A percentile compares a stretch with the other conserved stretches of the same genome.
Conservation (phyloP, 1,140 invertebrate genomes). For the Lepidurus arcticus region DNA sequence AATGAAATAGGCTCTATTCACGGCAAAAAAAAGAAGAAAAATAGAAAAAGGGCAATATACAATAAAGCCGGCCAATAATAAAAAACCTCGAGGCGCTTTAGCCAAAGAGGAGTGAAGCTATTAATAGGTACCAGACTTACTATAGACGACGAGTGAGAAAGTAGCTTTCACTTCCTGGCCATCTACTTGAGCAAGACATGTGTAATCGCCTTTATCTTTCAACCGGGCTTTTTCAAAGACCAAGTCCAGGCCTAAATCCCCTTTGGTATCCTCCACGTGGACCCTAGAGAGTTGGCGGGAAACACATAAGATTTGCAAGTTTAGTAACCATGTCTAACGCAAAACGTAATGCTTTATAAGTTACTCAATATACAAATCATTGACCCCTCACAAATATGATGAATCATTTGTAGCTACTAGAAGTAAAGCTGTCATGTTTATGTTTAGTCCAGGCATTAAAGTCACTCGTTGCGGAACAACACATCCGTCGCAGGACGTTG, state of each 20-base stretch:
- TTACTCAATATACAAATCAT: too few species aligned
- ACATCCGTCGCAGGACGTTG: background rate
- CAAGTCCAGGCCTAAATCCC: slow-evolving; percentile 39
- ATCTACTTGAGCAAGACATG: slow-evolving; percentile 41
- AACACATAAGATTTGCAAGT: background rate
- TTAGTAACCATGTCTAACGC: background rate
- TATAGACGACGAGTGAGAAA: slow-evolving; percentile 41
- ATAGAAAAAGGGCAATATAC: background rate
- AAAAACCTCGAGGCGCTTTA: background rate
- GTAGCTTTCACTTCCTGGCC: slow-evolving; percentile 38
- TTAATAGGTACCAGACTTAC: slow-evolving; percentile 39
- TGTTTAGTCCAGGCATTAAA: background rate
- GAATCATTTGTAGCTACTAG: too few species aligned
- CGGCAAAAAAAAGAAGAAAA: background rate
- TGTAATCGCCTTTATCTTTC: slow-evolving; percentile 41
- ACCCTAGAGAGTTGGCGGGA: slow-evolving; percentile 37
- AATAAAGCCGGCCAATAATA: background rate
- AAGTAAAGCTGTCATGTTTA: too few species aligned
- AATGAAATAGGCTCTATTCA: slow-evolving; percentile 43
- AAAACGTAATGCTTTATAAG: too few species aligned
- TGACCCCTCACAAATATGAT: too few species aligned
- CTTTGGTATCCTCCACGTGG: slow-evolving; percentile 40
- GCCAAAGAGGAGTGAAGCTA: background rate
- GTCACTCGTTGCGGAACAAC: background rate
- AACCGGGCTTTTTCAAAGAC: slow-evolving; percentile 42